Evolutionary conservation across 1,140 invertebrate genomes (phyloP).

Genomic region (Drosophila prosaltans): DNA sequence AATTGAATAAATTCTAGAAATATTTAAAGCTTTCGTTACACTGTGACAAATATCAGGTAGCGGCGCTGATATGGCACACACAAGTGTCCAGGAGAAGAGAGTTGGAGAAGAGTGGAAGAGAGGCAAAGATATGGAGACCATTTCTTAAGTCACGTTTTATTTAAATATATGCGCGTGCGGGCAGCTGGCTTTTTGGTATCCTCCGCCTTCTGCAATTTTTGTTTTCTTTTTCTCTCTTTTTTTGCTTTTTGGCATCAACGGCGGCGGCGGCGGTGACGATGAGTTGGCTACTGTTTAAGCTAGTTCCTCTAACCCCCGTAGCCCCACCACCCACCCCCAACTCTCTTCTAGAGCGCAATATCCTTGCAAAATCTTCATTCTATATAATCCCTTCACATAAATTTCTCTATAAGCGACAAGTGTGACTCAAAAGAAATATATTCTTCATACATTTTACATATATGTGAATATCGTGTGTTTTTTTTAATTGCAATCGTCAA

Average conservation of each 20-base stretch:
- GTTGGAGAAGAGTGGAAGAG: background rate
- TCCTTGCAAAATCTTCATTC: background rate
- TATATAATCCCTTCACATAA: constrained; percentile 16
- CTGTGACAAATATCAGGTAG: constrained; percentile 65
- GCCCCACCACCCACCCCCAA: too few relatives aligned
- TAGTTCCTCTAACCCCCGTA: background rate
- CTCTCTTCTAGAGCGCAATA: background rate
- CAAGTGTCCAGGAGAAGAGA: constrained; percentile 76
- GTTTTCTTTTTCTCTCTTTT: constrained; percentile 12
- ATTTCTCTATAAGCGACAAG: constrained; percentile 58
- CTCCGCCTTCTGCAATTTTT: constrained; percentile 27
- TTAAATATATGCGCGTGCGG: constrained; percentile 81
- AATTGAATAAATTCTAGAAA: background rate
- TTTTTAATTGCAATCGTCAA: constrained; percentile 47
- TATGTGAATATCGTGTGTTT: background rate
- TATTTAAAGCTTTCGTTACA: constrained; percentile 2
- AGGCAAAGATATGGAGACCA: constrained; percentile 74
- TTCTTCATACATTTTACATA: background rate
- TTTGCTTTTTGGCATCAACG: constrained; percentile 16
- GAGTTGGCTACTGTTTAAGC: constrained; percentile 13
- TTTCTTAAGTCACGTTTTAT: constrained; percentile 81
- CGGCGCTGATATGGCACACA: constrained; percentile 54
- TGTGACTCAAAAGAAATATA: constrained; percentile 30
- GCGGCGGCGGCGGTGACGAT: constrained; percentile 25
- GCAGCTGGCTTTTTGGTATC: constrained; percentile 50